A percentile compares a stretch with the other conserved stretches of the same genome.
These are phyloP conservation scores for Drosophila virilis DNA, from an alignment of 1,140 invertebrate genomes.

Conservation along the genomic window DNA sequence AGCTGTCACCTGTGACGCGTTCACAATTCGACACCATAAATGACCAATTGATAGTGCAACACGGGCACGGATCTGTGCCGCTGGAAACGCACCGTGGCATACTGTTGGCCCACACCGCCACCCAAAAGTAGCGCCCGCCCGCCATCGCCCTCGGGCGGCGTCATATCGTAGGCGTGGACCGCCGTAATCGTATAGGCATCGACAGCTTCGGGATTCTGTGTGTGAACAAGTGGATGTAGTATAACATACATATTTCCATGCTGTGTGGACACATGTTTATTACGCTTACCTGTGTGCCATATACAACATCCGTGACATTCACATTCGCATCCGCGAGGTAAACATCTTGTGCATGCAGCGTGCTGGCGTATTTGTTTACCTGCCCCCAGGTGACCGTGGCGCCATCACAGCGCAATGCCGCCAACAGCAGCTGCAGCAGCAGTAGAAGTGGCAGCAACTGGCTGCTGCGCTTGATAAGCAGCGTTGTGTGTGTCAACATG, in stretches of 20 bases:
- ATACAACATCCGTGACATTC: constrained; percentile 45
- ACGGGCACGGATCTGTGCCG: background rate
- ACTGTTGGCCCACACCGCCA: constrained; percentile 56
- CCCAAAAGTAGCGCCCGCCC: constrained; percentile 20
- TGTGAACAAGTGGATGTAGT: constrained; percentile 14
- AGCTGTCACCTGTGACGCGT: background rate
- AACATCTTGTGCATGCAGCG: constrained; percentile 62
- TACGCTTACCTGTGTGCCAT: constrained; percentile 50
- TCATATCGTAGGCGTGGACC: constrained; percentile 62
- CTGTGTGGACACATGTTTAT: background rate
- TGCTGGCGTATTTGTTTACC: constrained; percentile 71
- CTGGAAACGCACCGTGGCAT: constrained; percentile 44
- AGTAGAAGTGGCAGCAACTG: constrained; percentile 31
- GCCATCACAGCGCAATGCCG: constrained; percentile 9
- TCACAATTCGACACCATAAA: constrained; percentile 57
- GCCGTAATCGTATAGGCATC: constrained; percentile 64
- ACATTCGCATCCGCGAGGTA: constrained; percentile 32
- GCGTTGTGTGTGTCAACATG: constrained; percentile 64
- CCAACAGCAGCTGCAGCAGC: constrained; percentile 11
- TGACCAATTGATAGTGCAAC: constrained; percentile 53
- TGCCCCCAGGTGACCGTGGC: constrained; percentile 70
- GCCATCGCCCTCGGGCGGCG: constrained; percentile 5
- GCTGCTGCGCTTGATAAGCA: constrained; percentile 29
- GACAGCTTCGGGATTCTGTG: constrained; percentile 15
- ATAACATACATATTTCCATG: constrained; percentile 4